Conservation (phyloP, 2,113 vertebrate genomes). For the Panthera tigris region DNA sequence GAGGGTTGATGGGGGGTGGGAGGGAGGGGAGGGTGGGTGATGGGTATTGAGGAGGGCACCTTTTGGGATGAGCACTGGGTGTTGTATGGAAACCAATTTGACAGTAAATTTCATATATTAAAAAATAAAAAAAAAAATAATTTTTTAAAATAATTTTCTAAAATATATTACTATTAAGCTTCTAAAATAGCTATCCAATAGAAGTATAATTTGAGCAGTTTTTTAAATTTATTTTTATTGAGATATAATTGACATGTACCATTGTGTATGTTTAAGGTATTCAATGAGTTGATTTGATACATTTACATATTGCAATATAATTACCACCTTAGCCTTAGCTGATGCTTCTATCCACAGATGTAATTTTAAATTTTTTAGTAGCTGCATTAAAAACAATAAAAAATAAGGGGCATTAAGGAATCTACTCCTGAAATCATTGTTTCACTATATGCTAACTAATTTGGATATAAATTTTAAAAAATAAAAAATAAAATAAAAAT, state of each 20-base stretch:
- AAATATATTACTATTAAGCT: not conserved
- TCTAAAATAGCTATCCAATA: not conserved
- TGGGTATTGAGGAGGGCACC: too few species aligned
- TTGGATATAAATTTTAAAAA: too few species aligned
- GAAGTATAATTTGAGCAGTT: not conserved
- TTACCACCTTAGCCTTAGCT: not conserved
- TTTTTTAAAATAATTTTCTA: not conserved
- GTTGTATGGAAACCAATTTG: too few species aligned
- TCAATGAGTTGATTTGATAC: not conserved
- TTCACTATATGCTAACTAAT: too few species aligned
- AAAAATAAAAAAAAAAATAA: conserved; percentile 41
- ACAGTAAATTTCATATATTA: too few species aligned
- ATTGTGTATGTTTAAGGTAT: not conserved
- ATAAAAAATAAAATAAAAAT: too few species aligned
- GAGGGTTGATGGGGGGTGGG: too few species aligned
- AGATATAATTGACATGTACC: not conserved
- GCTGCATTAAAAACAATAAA: not conserved
- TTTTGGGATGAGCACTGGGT: too few species aligned
- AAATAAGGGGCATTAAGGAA: not conserved
- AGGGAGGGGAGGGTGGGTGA: too few species aligned
- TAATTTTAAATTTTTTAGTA: not conserved
- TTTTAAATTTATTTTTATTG: not conserved
- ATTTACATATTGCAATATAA: not conserved
- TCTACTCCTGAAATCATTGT: too few species aligned
- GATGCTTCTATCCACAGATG: not conserved